These are phyloP conservation scores for Lophotriccus pileatus DNA, from an alignment of 2,797 vertebrate genomes.

Conservation along the genomic window DNA sequence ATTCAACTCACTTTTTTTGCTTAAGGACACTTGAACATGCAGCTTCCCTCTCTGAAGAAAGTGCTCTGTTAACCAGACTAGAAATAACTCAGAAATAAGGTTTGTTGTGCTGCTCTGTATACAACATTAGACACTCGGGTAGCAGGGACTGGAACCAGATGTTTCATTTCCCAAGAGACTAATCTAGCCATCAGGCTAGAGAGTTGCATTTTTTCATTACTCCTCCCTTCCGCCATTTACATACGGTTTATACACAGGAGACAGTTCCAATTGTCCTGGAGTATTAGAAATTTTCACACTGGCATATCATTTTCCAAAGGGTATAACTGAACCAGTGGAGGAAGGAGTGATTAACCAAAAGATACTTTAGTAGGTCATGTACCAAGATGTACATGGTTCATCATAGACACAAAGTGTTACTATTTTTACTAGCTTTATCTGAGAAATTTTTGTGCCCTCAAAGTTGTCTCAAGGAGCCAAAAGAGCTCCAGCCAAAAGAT, in stretches of 20 bases:
- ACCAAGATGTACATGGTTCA: background rate
- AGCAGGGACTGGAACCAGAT: constrained; percentile 13
- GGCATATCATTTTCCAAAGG: background rate
- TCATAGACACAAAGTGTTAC: background rate
- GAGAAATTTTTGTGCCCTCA: background rate
- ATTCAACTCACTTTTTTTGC: background rate
- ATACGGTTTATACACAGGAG: background rate
- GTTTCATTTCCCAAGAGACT: constrained; percentile 51
- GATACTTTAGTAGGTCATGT: background rate
- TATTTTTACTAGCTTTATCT: background rate
- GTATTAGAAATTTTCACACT: background rate
- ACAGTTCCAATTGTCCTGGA: background rate
- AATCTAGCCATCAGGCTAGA: constrained; percentile 23
- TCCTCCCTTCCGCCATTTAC: constrained; percentile 15
- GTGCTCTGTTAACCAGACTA: background rate
- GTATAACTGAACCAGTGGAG: background rate
- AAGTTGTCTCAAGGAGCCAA: background rate
- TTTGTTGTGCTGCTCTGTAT: background rate
- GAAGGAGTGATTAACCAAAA: background rate
- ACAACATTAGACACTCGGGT: constrained; percentile 20
- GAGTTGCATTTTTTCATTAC: constrained; percentile 29
- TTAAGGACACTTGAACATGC: background rate
- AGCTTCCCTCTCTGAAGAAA: background rate
- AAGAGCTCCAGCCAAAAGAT: background rate
- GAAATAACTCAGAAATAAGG: constrained; percentile 8